Base-by-base conservation (phyloP, 2,888 invertebrate species). In the Diarsia brunnea region DNA sequence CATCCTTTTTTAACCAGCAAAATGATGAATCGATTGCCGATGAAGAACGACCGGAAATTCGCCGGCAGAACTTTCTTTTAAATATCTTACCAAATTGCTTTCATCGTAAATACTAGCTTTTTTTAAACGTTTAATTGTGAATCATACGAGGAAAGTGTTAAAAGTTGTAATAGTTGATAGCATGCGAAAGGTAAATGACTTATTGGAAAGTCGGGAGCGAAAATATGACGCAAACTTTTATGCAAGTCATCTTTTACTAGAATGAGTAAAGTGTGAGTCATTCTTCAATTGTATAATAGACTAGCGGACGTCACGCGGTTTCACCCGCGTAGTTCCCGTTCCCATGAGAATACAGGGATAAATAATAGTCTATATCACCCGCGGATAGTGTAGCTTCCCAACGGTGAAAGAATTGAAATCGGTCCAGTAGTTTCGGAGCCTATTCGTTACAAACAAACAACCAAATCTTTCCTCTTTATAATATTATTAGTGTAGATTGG, bases 31-130 rank as follows among this genome's bases (percentile, higher is more conserved):
- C 47, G n/a, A 77, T 64, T 58, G 12, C 43, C n/a, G 24, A 58
- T 70, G 75, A 82, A 67, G 65, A 61, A 75, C 60, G 72, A 75
- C 87, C 88, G 88, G 88, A 88, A 82, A 85, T 75, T 75, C 73
- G 49, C 68, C 24, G 2, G 43, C 21, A 63, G 63, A 69, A 84
- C 87, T 88, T 87, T 85, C 87, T 84, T 87, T 78, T 78, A 77
- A 80, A 81, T 78, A 77, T 79, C 74, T 58, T 75, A 69, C 70
- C 53, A 73, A 87, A 88, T 88, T 78, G 75, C 47, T 88, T 84
- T 74, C 58, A 74, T 45, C 76, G 21, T 83, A 71, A 85, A 88
- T 77, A 75, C 76, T 82, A 87, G 80, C 38, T 38, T 78, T 66
- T 71, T 74, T 78, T 63, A 58, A 75, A 27, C 71, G 70, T 69